These are phyloP conservation scores for Axinella damicornis DNA, from an alignment of 37 sponge, comb jelly and placozoan genomes.

Conservation along the genomic window DNA sequence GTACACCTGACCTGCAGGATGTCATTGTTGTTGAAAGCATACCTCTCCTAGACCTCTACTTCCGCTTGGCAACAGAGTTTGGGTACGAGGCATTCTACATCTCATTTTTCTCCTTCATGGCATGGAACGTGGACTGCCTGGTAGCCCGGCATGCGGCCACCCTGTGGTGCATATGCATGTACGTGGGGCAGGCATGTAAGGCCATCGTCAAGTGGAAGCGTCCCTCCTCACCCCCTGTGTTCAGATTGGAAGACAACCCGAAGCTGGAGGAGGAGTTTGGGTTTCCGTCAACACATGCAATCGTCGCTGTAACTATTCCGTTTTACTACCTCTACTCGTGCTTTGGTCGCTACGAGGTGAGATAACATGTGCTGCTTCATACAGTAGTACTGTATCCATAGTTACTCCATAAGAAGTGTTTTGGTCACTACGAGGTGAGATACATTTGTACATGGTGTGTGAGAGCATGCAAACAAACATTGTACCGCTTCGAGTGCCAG, in stretches of 20 bases:
- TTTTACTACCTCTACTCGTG: conserved; percentile 64
- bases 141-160: conserved; percentile 50
- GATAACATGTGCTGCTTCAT: too few species aligned
- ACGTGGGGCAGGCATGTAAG: conserved; percentile 93
- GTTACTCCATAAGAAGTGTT: too few species aligned
- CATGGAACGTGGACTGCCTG: conserved; percentile 80
- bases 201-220: conserved; percentile 60
- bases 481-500: too few species aligned
- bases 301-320: conserved; percentile 76
- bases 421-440: too few species aligned
- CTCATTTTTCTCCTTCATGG: conserved; percentile 63
- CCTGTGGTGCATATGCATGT: conserved; percentile 90
- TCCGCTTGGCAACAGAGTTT: conserved; percentile 80
- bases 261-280: conserved; percentile 86
- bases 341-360: conserved; percentile 77
- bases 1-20: too few species aligned
- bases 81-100: conserved; percentile 97
- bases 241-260: conserved; percentile 78
- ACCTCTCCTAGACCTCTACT: conserved; percentile 78
- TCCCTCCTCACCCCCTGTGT: conserved; percentile 82
- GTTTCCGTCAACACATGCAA: conserved; percentile 97
- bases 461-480: too few species aligned
- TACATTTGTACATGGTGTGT: too few species aligned
- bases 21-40: conserved; percentile 51
- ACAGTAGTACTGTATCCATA: too few species aligned